phyloP scores from a whole-genome alignment of 2,797 vertebrate genomes.

The Sardinella longiceps region DNA sequence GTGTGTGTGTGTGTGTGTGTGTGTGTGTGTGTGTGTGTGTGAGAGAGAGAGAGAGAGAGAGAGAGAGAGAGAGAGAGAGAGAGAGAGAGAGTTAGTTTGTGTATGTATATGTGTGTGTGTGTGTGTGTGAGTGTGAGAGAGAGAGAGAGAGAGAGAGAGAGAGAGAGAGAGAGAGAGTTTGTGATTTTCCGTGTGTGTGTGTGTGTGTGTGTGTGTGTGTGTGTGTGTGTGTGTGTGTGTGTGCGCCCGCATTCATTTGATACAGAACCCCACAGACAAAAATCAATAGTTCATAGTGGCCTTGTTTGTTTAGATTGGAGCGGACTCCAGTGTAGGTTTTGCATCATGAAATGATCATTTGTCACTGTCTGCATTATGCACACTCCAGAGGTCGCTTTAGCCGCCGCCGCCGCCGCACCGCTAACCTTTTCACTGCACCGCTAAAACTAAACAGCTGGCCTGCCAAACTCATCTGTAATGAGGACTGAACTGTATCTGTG shows the following conservation, averaged over 20 bases:
- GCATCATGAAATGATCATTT: constrained; percentile 4
- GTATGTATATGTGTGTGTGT: neutral
- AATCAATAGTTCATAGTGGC: constrained; percentile 14
- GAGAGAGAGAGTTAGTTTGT: neutral
- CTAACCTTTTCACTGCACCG: neutral
- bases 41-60: no score
- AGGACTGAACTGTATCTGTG: neutral
- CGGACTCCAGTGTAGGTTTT: neutral
- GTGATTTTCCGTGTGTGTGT: no score
- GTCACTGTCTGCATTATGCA: constrained; percentile 17
- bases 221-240: neutral
- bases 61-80: no score
- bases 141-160: no score
- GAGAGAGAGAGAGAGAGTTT: no score
- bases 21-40: neutral
- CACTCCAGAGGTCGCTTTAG: neutral
- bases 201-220: neutral
- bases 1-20: neutral
- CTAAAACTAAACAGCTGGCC: neutral
- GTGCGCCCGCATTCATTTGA: constrained; percentile 34
- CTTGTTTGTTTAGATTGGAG: constrained; percentile 18
- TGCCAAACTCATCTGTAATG: constrained; percentile 11
- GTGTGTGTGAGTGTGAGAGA: neutral
- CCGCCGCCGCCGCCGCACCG: neutral
- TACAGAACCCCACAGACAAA: constrained; percentile 19